Base-by-base conservation (phyloP, 2,888 invertebrate species). In the Mimachlamys varia region DNA sequence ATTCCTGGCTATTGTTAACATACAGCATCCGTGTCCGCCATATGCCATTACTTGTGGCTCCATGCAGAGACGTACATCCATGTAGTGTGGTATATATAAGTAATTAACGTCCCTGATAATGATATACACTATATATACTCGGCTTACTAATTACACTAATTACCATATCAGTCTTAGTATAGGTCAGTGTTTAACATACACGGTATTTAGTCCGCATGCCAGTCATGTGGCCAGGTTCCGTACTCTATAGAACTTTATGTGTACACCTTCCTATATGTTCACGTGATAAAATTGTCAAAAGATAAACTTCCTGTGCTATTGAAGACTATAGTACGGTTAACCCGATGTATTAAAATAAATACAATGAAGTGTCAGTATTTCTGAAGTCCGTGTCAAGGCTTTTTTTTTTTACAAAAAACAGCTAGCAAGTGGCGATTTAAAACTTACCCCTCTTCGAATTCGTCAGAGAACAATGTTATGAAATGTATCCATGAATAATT, bases 1-100 rank as follows among this genome's bases (percentile, higher is more conserved):
- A 76, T 76, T 76, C 76, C 76, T 76, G 22, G 76, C 76, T 76
- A 76, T 76, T 76, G 76, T 76, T 33, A 76, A 33, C 76, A 76
- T 76, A 17, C 76, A 76, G 33, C 76, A 76, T 76, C 76, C 76
- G 76, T 76, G 76, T 76, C 33, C 27, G 76, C 76, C 76, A 76
- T 76, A 33, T 76, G 76, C 76, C 17, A 19, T 53, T 53, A 53
- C 12, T 44, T 53, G 76, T 12, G 33, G 76, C 53, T 44, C 44
- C 44, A 44, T 44, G 53, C 19, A 17, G 53, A 33, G 27, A 19
- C 76, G 33, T 76, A 76, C 33, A 27, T 27, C 76, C 27, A 27
- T 10, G 53, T 53, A 53, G 5, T 53, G 53, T 19, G 15, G 53
- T 53, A 53, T 19, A 53, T 53, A 53, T 19, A 53, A 44, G 76